Conservation (phyloP, 2,113 vertebrate genomes). For the Bothrops jararaca region DNA sequence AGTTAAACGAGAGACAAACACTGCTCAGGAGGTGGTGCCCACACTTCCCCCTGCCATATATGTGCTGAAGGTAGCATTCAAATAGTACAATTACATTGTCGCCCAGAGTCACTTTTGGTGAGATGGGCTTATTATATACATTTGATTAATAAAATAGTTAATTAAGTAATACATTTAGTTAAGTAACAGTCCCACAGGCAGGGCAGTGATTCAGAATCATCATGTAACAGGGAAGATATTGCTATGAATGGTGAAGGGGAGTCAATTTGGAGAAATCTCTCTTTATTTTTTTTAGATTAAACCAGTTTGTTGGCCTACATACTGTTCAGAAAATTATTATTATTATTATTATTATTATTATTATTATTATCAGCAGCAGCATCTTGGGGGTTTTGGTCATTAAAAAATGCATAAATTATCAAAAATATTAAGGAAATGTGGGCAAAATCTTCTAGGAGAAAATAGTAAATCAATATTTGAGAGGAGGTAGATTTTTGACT, state of each 20-base stretch:
- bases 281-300: not conserved
- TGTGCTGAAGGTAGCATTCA: not conserved
- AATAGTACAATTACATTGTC: not conserved
- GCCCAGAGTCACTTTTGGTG: no score
- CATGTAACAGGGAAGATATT: not conserved
- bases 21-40: not conserved
- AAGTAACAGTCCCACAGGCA: not conserved
- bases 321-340: not conserved
- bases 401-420: not conserved
- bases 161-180: not conserved
- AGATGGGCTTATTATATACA: no score
- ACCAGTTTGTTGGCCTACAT: not conserved
- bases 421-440: not conserved
- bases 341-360: not conserved
- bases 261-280: not conserved
- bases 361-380: not conserved
- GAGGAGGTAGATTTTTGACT: not conserved
- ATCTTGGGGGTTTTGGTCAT: not conserved
- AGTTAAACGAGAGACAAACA: not conserved
- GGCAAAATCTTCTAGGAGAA: not conserved
- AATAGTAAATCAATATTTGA: not conserved
- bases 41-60: not conserved
- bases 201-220: not conserved
- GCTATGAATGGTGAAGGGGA: not conserved
- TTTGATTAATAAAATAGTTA: not conserved